These are phyloP conservation scores for Trematomus loennbergii DNA, from an alignment of 2,113 vertebrate genomes.

Conservation along the genomic window DNA sequence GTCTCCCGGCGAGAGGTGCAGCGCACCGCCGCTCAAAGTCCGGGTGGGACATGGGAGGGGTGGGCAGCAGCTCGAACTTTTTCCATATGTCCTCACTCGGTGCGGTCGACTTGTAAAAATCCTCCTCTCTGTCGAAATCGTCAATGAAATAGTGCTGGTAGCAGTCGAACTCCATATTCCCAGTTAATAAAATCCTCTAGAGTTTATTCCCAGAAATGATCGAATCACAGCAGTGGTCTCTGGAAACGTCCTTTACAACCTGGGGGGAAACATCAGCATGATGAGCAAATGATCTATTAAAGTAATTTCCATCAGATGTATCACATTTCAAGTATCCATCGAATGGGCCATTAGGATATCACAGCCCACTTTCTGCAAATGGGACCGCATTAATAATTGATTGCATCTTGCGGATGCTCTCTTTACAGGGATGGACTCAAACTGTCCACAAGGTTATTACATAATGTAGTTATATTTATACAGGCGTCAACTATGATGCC, in stretches of 20 bases:
- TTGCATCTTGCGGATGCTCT: constrained; percentile 64
- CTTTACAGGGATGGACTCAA: constrained; percentile 32
- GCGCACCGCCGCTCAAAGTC: constrained; percentile 67
- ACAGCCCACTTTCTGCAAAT: constrained; percentile 51
- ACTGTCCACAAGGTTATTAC: constrained; percentile 35
- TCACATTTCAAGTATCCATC: constrained; percentile 39
- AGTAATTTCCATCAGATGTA: constrained; percentile 32
- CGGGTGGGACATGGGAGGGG: constrained; percentile 89
- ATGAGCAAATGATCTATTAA: constrained; percentile 31
- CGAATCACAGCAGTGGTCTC: constrained; percentile 27
- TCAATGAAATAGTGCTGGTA: constrained; percentile 93
- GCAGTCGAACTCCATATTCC: constrained; percentile 89
- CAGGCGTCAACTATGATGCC: neutral
- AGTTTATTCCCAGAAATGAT: constrained; percentile 60
- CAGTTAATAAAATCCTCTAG: constrained; percentile 36
- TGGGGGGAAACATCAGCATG: constrained; percentile 28
- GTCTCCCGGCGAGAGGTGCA: constrained; percentile 77
- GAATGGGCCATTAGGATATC: constrained; percentile 34
- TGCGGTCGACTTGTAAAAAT: constrained; percentile 93
- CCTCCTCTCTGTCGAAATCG: constrained; percentile 89
- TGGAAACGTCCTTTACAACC: constrained; percentile 49
- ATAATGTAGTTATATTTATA: constrained; percentile 32
- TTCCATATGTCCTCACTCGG: constrained; percentile 98
- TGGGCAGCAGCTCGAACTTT: constrained; percentile 96
- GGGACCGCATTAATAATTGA: constrained; percentile 73